A percentile compares a stretch with the other conserved stretches of the same genome.
phyloP scores from a whole-genome alignment of 2,113 vertebrate genomes.

The Embiotoca jacksoni region DNA sequence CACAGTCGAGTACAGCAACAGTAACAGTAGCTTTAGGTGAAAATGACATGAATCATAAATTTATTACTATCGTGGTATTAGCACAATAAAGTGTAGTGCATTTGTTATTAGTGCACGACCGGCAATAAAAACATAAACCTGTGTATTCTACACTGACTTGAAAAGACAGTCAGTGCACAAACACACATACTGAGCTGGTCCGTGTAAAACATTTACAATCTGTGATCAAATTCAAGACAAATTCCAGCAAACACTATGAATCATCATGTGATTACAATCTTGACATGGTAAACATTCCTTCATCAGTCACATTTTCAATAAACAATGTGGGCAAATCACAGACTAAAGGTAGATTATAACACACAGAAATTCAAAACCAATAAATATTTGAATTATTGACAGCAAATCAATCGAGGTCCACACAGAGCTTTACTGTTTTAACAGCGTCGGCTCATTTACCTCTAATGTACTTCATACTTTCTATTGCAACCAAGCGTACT shows the following conservation, averaged over 20 bases:
- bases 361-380: not conserved
- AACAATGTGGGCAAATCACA: not conserved
- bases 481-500: not conserved
- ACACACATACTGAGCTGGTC: not conserved
- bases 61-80: not conserved
- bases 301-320: not conserved
- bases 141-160: not conserved
- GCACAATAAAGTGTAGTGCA: not conserved
- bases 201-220: not conserved
- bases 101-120: not conserved
- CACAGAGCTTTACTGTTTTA: not conserved
- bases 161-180: not conserved
- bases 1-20: too few species aligned
- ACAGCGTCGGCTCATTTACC: not conserved
- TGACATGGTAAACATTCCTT: not conserved
- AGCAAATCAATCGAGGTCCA: constrained; percentile 8
- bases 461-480: not conserved
- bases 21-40: not conserved
- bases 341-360: constrained; percentile 17
- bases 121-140: not conserved
- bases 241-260: not conserved
- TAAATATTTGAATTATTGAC: not conserved
- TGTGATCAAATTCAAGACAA: not conserved
- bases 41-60: not conserved
- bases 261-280: not conserved